These are phyloP conservation scores for Melozone crissalis DNA, from an alignment of 2,113 vertebrate species.

Conservation along the genomic window DNA sequence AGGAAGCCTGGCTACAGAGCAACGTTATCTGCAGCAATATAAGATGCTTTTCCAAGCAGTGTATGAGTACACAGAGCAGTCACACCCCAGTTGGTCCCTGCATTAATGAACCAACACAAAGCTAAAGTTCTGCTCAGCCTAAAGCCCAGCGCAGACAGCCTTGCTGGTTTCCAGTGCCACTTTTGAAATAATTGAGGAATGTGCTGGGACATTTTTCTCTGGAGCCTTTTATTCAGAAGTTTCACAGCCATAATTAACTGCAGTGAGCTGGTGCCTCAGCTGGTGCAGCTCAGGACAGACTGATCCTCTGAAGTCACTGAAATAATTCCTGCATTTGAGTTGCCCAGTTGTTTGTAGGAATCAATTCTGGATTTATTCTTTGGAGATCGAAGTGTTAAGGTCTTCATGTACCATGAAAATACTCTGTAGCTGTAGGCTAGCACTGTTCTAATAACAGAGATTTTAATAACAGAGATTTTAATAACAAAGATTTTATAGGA, in stretches of 20 bases:
- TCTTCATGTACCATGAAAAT: not conserved
- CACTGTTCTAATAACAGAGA: not conserved
- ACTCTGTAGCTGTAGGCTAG: not conserved
- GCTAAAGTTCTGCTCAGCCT: not conserved
- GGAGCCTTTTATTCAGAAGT: not conserved
- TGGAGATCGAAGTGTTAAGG: not conserved
- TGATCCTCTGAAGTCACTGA: not conserved
- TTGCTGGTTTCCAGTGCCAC: not conserved
- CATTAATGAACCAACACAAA: not conserved
- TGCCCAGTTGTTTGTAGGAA: not conserved
- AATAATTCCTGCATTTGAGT: not conserved
- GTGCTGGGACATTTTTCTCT: not conserved
- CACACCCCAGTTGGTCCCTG: not conserved
- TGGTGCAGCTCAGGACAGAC: conserved; percentile 2
- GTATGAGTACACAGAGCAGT: not conserved
- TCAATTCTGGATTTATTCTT: not conserved
- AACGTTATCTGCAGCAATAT: not conserved
- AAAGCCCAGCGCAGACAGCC: not conserved
- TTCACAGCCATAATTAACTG: not conserved
- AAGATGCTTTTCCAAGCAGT: not conserved
- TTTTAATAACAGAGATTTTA: not conserved
- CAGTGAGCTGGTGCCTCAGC: not conserved
- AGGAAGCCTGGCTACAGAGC: not conserved
- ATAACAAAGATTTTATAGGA: not conserved
- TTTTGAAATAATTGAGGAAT: not conserved